phyloP scores from a whole-genome alignment of 2,888 invertebrate genomes.

The Aleiodes alternator region DNA sequence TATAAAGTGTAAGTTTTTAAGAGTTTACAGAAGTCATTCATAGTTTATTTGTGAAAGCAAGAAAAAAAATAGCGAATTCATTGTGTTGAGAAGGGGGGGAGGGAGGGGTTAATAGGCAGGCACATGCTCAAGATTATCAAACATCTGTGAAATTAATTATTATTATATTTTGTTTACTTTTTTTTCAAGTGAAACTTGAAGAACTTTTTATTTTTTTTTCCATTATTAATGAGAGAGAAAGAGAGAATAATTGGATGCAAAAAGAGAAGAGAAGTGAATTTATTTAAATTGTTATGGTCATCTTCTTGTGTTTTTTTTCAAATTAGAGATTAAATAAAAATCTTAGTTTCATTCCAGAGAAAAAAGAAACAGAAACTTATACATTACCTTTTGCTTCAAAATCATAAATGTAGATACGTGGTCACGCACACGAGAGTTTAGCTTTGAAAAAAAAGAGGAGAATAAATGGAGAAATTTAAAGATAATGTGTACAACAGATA shows the following conservation, averaged over 20 bases:
- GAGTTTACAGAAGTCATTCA: constrained; percentile 31
- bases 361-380: constrained; percentile 60
- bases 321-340: neutral
- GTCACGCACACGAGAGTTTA: constrained; percentile 34
- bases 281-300: neutral
- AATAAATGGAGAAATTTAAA: constrained; percentile 46
- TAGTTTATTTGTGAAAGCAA: constrained; percentile 26
- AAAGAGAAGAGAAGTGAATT: neutral
- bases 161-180: neutral
- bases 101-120: constrained; percentile 13
- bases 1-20: constrained; percentile 24
- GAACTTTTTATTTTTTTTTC: too few relatives aligned
- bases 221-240: too few relatives aligned
- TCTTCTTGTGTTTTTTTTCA: neutral
- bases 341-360: constrained; percentile 20
- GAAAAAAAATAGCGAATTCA: constrained; percentile 5
- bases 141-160: constrained; percentile 1
- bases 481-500: constrained; percentile 46
- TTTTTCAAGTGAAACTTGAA: too few relatives aligned
- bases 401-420: constrained; percentile 62
- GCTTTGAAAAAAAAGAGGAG: constrained; percentile 42
- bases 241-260: constrained; percentile 8
- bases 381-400: constrained; percentile 71
- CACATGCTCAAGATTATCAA: constrained; percentile 30
- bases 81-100: neutral